Evolutionary conservation across 1,140 invertebrate species (phyloP).

Genomic region (Vollenhovia emeryi): DNA sequence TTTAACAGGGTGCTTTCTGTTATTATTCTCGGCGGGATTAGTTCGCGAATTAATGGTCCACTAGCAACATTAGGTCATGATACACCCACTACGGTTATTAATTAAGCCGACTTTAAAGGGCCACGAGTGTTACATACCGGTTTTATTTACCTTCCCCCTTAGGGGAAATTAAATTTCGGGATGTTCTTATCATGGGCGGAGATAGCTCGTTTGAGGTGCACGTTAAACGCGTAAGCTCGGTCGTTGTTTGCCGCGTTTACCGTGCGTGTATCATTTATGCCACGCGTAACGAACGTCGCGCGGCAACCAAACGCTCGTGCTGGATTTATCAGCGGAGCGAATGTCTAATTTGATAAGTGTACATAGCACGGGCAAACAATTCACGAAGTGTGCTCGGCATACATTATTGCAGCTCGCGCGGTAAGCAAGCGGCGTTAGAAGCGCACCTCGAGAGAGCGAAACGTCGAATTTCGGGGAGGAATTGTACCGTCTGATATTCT

Average conservation of each 20-base stretch:
- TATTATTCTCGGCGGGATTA: not conserved
- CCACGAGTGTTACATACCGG: not conserved
- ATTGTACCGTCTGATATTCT: constrained; percentile 56
- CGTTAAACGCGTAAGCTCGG: constrained; percentile 8
- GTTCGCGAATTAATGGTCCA: constrained; percentile 6
- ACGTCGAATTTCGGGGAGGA: constrained; percentile 50
- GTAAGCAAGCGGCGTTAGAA: constrained; percentile 40
- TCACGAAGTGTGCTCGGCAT: constrained; percentile 52
- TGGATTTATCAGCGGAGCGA: constrained; percentile 46
- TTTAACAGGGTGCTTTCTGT: not conserved
- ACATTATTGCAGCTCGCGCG: constrained; percentile 39
- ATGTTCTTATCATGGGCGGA: constrained; percentile 24
- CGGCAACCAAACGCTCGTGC: constrained; percentile 26
- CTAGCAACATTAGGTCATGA: not conserved
- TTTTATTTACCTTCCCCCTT: not conserved
- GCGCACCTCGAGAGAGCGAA: constrained; percentile 7
- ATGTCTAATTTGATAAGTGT: constrained; percentile 59
- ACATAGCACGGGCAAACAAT: constrained; percentile 48
- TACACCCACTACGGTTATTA: not conserved
- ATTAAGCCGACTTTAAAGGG: not conserved
- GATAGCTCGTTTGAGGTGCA: not conserved
- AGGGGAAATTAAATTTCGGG: constrained; percentile 19
- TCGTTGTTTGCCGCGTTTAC: constrained; percentile 10
- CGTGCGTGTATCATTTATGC: constrained; percentile 43
- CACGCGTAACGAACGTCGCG: constrained; percentile 42